A percentile compares a stretch with the other conserved stretches of the same genome.
These are phyloP conservation scores for Auanema freiburgensis DNA, from an alignment of 2,888 invertebrate genomes.

Conservation along the genomic window DNA sequence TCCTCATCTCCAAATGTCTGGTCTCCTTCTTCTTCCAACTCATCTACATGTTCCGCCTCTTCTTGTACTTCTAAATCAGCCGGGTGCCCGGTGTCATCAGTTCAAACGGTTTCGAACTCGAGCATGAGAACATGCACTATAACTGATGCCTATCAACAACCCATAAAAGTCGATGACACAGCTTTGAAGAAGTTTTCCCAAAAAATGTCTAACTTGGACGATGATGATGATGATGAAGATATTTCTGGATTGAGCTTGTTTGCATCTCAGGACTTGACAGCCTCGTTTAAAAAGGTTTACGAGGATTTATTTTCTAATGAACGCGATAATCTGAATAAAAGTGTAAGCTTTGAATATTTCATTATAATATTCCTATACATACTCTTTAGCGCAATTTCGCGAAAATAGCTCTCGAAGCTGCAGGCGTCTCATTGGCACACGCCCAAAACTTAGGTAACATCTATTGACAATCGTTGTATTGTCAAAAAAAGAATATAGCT, in stretches of 20 bases:
- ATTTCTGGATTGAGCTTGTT: conserved; percentile 35
- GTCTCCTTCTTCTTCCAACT: conserved; percentile 8
- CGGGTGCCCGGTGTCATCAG: background rate
- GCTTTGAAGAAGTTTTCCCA: conserved; percentile 1
- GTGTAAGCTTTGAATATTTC: background rate
- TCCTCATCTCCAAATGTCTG: conserved; percentile 5
- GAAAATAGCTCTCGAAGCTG: conserved; percentile 44
- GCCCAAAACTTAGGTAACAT: too few species aligned
- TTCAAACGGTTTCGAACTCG: background rate
- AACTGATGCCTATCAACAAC: background rate
- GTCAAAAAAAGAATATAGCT: too few species aligned
- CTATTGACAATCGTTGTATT: too few species aligned
- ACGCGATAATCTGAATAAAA: conserved; percentile 1
- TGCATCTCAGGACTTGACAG: conserved; percentile 42
- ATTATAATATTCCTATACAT: background rate
- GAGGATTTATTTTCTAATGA: conserved; percentile 42
- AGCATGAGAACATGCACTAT: background rate
- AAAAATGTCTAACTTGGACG: background rate
- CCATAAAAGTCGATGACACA: background rate
- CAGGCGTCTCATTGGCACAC: conserved; percentile 24
- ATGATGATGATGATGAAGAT: conserved; percentile 24
- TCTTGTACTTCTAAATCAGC: background rate
- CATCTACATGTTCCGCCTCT: conserved; percentile 12
- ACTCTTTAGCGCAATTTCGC: background rate
- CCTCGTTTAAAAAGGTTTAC: conserved; percentile 45